Conservation (phyloP, 2,888 invertebrate genomes). For the Caenorhabditis auriculariae region DNA sequence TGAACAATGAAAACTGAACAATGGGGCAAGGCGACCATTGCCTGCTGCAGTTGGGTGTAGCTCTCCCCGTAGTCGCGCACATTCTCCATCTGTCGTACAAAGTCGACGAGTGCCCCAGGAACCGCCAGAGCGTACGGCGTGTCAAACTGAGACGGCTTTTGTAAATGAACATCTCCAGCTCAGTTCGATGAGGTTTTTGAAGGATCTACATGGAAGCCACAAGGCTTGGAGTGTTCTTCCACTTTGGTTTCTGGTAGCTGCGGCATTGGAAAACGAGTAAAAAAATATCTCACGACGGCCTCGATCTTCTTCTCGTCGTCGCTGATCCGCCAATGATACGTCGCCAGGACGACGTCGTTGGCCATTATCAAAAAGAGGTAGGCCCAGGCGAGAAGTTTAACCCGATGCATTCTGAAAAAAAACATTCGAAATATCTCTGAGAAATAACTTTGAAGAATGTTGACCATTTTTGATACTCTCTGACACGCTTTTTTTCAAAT, state of each 20-base stretch:
- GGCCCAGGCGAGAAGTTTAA: constrained; percentile 22
- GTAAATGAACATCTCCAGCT: not conserved
- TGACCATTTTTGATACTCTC: too few species aligned
- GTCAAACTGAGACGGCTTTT: constrained; percentile 14
- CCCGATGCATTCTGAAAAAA: too few species aligned
- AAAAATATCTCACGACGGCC: constrained; percentile 25
- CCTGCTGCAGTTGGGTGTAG: constrained; percentile 3
- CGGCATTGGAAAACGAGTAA: not conserved
- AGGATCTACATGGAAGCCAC: too few species aligned
- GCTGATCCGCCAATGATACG: constrained; percentile 34
- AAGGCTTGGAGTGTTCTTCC: too few species aligned
- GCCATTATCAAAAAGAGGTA: constrained; percentile 15
- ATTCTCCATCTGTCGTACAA: constrained; percentile 29
- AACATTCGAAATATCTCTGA: too few species aligned
- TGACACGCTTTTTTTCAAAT: too few species aligned
- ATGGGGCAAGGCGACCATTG: constrained; percentile 3
- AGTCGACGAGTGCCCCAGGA: constrained; percentile 31
- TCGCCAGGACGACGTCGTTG: constrained; percentile 19
- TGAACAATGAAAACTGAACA: not conserved
- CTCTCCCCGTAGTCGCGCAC: constrained; percentile 13
- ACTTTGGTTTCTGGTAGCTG: too few species aligned
- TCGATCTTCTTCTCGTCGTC: constrained; percentile 39
- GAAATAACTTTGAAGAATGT: too few species aligned
- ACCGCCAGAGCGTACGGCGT: constrained; percentile 22
- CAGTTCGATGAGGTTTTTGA: too few species aligned